A percentile compares a stretch with the other conserved stretches of the same genome.
Conservation (phyloP, 2,888 invertebrate species). For the Parelbella ahira region DNA sequence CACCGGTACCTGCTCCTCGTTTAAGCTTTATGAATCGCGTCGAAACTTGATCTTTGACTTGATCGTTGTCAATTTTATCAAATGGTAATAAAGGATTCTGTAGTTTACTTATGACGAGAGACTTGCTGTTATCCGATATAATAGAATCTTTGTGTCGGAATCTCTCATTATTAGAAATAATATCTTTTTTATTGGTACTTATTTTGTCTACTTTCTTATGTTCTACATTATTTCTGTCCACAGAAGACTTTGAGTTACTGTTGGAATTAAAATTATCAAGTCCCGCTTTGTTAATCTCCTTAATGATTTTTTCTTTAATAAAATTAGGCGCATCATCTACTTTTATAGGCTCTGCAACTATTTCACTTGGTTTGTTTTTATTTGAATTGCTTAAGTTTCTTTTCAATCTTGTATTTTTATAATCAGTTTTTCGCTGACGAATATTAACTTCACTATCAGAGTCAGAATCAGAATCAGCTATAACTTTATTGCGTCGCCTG, state of each 20-base stretch:
- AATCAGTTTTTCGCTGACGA: conserved; percentile 69
- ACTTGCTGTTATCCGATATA: conserved; percentile 1
- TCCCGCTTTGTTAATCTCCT: conserved; percentile 59
- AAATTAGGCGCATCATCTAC: conserved; percentile 54
- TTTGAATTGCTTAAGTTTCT: conserved; percentile 63
- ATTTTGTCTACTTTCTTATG: conserved; percentile 26
- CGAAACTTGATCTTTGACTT: no score
- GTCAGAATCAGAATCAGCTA: conserved; percentile 68
- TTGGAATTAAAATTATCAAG: conserved; percentile 47
- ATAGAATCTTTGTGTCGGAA: conserved; percentile 4
- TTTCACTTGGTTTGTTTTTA: conserved; percentile 61
- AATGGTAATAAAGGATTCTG: conserved; percentile 2
- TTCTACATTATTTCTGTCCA: conserved; percentile 38
- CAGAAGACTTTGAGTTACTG: conserved; percentile 33
- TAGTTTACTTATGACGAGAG: not conserved
- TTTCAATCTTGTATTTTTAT: conserved; percentile 69
- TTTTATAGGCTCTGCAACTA: conserved; percentile 48
- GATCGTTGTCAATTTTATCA: no score
- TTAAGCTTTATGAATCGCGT: conserved; percentile 57
- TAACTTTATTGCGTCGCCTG: conserved; percentile 70
- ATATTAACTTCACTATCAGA: conserved; percentile 63
- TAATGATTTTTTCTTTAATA: conserved; percentile 58
- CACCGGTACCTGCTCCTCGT: conserved; percentile 80
- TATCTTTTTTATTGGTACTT: conserved; percentile 10
- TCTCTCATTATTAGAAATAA: conserved; percentile 17